A percentile compares a stretch with the other conserved stretches of the same genome.
phyloP scores from a whole-genome alignment of 2,797 vertebrate genomes.

The Ceryle rudis region DNA sequence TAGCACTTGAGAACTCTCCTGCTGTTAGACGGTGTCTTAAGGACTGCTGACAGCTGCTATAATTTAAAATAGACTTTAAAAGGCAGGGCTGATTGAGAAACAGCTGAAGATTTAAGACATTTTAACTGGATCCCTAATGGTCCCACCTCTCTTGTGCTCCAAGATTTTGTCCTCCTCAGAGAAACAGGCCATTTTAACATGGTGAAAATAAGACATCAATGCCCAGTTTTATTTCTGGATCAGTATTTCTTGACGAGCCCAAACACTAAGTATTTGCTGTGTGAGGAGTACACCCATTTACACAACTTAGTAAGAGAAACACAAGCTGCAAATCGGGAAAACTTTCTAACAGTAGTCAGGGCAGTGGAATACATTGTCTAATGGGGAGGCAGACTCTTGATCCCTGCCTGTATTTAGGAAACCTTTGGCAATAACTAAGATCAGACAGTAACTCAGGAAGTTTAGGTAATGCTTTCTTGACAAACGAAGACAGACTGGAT shows the following conservation, averaged over 20 bases:
- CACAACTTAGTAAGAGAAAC: not conserved
- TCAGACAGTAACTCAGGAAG: not conserved
- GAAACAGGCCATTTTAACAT: not conserved
- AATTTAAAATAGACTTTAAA: slow-evolving; percentile 5
- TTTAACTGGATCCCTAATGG: not conserved
- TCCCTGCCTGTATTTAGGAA: not conserved
- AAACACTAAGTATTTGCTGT: not conserved
- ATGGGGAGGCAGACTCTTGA: not conserved
- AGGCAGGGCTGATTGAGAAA: not conserved
- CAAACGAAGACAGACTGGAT: not conserved
- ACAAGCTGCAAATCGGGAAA: slow-evolving; percentile 15
- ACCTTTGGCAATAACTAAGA: not conserved
- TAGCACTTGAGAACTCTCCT: not conserved
- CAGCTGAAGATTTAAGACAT: not conserved
- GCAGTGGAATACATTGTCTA: not conserved
- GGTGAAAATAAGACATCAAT: not conserved
- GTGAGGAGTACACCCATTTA: not conserved
- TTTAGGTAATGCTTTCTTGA: not conserved
- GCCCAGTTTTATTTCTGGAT: not conserved
- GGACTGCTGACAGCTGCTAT: not conserved
- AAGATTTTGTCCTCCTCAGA: not conserved
- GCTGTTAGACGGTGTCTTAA: not conserved
- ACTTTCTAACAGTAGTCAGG: slow-evolving; percentile 11
- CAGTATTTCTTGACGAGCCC: not conserved
- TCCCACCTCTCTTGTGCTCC: not conserved